Percentiles rank a stretch among this genome's conserved stretches.
phyloP scores from a whole-genome alignment of 2,113 vertebrate genomes.

The Cynopterus brachyotis region DNA sequence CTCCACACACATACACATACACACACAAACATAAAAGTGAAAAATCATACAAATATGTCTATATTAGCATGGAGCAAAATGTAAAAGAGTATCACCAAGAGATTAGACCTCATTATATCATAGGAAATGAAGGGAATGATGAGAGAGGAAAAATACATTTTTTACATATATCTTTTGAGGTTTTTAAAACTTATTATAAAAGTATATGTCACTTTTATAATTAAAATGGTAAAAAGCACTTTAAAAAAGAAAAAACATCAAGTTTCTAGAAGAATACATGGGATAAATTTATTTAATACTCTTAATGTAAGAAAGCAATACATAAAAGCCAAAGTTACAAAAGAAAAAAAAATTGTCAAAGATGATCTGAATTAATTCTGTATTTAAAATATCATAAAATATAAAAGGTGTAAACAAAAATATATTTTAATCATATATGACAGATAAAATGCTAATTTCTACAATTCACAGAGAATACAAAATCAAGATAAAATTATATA shows the following conservation, averaged over 20 bases:
- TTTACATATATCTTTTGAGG: not conserved
- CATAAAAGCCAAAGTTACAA: not conserved
- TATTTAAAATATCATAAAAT: constrained; percentile 4
- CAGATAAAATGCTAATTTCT: not conserved
- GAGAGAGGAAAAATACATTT: not conserved
- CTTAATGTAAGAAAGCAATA: not conserved
- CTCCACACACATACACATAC: not conserved
- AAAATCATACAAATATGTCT: not conserved
- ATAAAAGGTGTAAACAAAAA: not conserved
- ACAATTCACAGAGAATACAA: not conserved
- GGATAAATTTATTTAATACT: not conserved
- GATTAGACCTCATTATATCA: not conserved
- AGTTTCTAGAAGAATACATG: not conserved
- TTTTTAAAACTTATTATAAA: not conserved
- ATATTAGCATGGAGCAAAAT: not conserved
- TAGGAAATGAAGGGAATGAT: not conserved
- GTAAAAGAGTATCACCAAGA: not conserved
- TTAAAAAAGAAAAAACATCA: not conserved
- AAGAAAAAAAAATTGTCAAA: not conserved
- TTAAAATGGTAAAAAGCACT: not conserved
- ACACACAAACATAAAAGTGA: not conserved
- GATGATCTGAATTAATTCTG: not conserved
- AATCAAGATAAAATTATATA: not conserved
- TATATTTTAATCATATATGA: not conserved
- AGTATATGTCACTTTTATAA: not conserved